These are phyloP conservation scores for Notospermus geniculatus DNA, from an alignment of 1,140 invertebrate species.

Conservation along the genomic window DNA sequence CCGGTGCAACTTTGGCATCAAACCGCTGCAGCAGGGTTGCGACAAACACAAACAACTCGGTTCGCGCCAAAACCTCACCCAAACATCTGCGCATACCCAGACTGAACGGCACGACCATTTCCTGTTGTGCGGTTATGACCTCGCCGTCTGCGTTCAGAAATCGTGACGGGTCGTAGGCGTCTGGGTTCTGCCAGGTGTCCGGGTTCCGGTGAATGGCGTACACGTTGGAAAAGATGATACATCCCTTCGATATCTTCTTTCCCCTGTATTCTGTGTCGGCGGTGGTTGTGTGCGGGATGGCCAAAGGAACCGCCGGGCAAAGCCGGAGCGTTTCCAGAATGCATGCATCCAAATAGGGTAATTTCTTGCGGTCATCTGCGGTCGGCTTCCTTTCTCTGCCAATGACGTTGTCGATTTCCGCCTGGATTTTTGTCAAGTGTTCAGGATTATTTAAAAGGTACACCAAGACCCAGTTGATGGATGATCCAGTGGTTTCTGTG, in stretches of 20 bases:
- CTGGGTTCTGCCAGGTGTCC: neutral
- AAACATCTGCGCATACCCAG: neutral
- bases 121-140: neutral
- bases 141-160: constrained; percentile 6
- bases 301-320: constrained; percentile 24
- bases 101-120: constrained; percentile 1
- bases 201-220: constrained; percentile 2
- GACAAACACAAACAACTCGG: neutral
- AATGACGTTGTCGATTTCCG: constrained; percentile 24
- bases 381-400: constrained; percentile 30
- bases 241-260: constrained; percentile 1
- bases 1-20: neutral
- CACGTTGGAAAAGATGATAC: neutral
- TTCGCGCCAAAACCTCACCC: neutral
- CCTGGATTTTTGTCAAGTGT: no score
- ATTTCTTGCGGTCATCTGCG: constrained; percentile 24
- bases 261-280: no score
- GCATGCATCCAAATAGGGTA: constrained; percentile 34
- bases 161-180: neutral
- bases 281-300: no score
- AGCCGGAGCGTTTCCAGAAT: constrained; percentile 33
- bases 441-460: no score
- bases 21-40: neutral
- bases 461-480: no score
- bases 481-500: no score